phyloP scores from a whole-genome alignment of 2,113 vertebrate genomes.

The Propithecus coquereli region DNA sequence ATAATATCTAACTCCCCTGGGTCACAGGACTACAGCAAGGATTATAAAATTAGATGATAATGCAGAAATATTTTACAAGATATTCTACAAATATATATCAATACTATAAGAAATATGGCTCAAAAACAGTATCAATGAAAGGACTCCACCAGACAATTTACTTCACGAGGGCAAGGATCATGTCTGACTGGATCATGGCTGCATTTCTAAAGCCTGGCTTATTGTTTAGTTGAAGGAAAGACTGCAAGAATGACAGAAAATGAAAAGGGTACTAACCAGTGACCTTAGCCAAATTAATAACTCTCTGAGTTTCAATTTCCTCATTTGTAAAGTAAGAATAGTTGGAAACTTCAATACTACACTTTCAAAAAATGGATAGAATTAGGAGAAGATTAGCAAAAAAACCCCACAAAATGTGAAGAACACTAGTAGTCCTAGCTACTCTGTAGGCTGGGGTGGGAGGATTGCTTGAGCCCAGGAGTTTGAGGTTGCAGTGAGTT shows the following conservation, averaged over 20 bases:
- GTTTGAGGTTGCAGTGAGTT: too few relatives aligned
- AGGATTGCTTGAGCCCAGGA: too few relatives aligned
- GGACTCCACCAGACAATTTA: not conserved
- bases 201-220: not conserved
- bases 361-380: constrained; percentile 1
- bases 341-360: not conserved
- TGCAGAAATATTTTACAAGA: constrained; percentile 24
- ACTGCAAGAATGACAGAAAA: not conserved
- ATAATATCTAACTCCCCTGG: not conserved
- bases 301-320: not conserved
- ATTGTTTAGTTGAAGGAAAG: constrained; percentile 12
- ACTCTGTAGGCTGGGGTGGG: too few relatives aligned
- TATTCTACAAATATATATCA: constrained; percentile 15
- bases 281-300: constrained; percentile 19
- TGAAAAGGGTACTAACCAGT: not conserved
- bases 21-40: not conserved
- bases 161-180: not conserved
- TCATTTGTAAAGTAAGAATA: not conserved
- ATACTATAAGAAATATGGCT: constrained; percentile 8
- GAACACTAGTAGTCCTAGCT: too few relatives aligned
- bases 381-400: not conserved
- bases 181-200: not conserved
- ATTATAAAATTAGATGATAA: constrained; percentile 30
- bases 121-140: constrained; percentile 24
- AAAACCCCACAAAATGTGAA: too few relatives aligned